Percentiles rank a stretch among this genome's conserved stretches.
Conservation (phyloP, 2,113 vertebrate genomes). For the Oenanthe oenanthe region DNA sequence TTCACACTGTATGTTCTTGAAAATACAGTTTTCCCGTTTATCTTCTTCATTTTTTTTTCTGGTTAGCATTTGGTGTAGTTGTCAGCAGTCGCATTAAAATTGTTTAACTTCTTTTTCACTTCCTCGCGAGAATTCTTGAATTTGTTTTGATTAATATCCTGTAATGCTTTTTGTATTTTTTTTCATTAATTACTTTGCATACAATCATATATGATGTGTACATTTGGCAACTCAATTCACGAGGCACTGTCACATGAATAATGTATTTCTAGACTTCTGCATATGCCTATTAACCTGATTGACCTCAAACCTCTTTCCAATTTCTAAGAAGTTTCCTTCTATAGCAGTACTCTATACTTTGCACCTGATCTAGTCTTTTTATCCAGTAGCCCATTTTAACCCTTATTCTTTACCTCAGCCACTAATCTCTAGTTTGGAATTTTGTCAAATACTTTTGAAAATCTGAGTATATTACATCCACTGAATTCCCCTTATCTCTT, state of each 20-base stretch:
- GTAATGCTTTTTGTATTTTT: neutral
- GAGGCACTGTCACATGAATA: neutral
- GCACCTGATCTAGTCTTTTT: constrained; percentile 5
- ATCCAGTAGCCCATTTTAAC: constrained; percentile 12
- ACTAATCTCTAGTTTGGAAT: constrained; percentile 42
- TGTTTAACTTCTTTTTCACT: neutral
- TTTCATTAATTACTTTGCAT: neutral
- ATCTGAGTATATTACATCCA: constrained; percentile 29
- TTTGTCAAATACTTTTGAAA: constrained; percentile 51
- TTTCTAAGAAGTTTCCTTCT: constrained; percentile 16
- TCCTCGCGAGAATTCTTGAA: neutral
- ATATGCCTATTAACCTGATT: constrained; percentile 28
- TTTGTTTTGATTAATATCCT: neutral
- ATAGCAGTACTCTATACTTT: neutral
- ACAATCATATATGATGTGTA: neutral
- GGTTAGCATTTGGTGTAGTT: neutral
- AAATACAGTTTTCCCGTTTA: neutral
- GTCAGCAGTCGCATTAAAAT: neutral
- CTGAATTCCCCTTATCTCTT: constrained; percentile 61
- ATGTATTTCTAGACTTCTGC: constrained; percentile 10
- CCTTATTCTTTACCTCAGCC: neutral
- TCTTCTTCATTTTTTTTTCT: neutral
- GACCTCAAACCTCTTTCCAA: constrained; percentile 28
- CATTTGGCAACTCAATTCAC: neutral
- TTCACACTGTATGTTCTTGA: neutral